A percentile compares a stretch with the other conserved stretches of the same genome.
phyloP scores from a whole-genome alignment of 53 echinoderm and acorn worm species.

The Mesocentrotus franciscanus region DNA sequence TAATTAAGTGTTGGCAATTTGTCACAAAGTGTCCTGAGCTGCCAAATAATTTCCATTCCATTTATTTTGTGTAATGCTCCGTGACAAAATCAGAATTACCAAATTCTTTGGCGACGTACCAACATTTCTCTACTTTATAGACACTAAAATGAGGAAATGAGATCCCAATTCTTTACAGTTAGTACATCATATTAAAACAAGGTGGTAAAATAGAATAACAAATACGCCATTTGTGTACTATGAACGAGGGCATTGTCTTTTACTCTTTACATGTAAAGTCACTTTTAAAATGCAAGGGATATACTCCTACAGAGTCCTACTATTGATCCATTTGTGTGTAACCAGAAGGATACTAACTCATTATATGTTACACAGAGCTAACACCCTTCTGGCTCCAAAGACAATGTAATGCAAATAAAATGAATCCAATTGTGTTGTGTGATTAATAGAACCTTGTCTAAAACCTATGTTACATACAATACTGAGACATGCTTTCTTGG shows the following conservation, averaged over 20 bases:
- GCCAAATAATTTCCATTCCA: not conserved
- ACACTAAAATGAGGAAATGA: not conserved
- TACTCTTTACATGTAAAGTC: not conserved
- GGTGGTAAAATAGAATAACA: not conserved
- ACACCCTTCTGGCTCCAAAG: not conserved
- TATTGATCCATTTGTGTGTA: too few species aligned
- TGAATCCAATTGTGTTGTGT: not conserved
- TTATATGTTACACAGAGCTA: not conserved
- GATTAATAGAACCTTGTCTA: slow-evolving; percentile 1
- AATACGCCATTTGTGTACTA: not conserved
- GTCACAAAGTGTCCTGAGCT: not conserved
- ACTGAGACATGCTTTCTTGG: slow-evolving; percentile 2
- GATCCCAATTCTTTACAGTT: not conserved
- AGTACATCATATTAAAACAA: not conserved
- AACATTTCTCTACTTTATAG: not conserved
- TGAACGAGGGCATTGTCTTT: not conserved
- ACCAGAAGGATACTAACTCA: too few species aligned
- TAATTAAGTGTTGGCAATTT: not conserved
- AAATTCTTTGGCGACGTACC: not conserved
- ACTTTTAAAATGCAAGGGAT: not conserved
- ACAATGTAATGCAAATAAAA: not conserved
- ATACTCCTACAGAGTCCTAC: too few species aligned
- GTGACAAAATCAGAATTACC: not conserved
- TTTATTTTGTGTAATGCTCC: not conserved
- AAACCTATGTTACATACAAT: not conserved